These are phyloP conservation scores for Verasper variegatus DNA, from an alignment of 2,113 vertebrate species.

Conservation along the genomic window DNA sequence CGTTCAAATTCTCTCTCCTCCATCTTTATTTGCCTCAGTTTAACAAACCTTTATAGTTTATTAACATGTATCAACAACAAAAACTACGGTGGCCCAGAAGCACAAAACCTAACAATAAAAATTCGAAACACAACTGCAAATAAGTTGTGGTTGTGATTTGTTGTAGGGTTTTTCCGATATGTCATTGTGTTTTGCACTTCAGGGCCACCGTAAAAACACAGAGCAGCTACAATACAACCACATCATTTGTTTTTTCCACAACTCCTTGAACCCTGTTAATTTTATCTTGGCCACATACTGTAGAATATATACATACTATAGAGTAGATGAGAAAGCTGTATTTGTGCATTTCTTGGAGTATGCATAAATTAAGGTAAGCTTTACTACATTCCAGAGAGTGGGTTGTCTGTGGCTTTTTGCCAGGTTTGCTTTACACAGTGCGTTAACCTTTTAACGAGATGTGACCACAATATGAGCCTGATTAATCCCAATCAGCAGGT, in stretches of 20 bases:
- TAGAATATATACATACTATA: not conserved
- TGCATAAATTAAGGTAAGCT: not conserved
- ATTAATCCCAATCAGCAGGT: no score
- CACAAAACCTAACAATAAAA: no score
- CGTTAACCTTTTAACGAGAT: conserved; percentile 1
- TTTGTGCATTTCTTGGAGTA: no score
- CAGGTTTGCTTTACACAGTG: not conserved
- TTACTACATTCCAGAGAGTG: not conserved
- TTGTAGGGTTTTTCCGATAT: no score
- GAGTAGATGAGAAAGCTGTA: not conserved
- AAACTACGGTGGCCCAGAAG: no score
- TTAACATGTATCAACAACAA: not conserved
- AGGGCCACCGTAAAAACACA: no score
- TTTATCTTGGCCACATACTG: not conserved
- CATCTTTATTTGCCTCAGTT: not conserved
- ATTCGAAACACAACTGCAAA: no score
- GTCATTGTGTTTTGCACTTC: no score
- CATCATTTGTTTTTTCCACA: not conserved
- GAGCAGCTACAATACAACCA: no score
- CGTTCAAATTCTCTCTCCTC: not conserved
- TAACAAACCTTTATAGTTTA: not conserved
- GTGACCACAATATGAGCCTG: not conserved
- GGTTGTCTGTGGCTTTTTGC: not conserved
- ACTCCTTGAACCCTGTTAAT: not conserved
- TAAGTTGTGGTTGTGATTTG: no score